Evolutionary conservation across 2,113 vertebrate species (phyloP), one percentile per base, ranked within the genome.

Genomic region (Pogonocichla stellata): DNA sequence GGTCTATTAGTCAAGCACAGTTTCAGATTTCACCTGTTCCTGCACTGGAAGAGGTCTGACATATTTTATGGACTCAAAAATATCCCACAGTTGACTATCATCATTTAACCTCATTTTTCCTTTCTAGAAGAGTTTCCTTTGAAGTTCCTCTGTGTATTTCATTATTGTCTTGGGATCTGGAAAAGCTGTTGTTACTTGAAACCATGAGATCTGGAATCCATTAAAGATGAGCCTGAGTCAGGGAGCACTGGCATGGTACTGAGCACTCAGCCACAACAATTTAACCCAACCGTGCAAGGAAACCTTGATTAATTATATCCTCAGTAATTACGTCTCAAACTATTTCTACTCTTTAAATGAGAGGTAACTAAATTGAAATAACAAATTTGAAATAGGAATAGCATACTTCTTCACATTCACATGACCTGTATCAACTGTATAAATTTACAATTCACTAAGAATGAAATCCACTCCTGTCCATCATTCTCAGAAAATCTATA

Each of bases 151-250:
- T 95, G 86, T 8, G 14, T 72, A 93, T 95, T 97, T 97, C 96
- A 91, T 96, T 96, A 96, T 83, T 92, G 86, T 80, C 95, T 60
- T 48, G 90, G 87, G 95, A 89, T 96, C 90, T 85, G 85, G 92
- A 96, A 97, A 95, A 95, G 50, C 83, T 97, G 45, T 4, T 96
- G 80, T 97, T 97, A 97, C 92, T 96, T 96, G 77, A 98, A 96
- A 93, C 88, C 91, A 80, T 19, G 58, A 93, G 66, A 93, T 96
- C 97, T 98, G 96, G 93, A 97, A 96, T 91, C 42, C 72, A 97
- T 98, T 98, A 97, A 77, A 51, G 84, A 73, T 66, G 72, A 92
- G 69, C 79, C 47, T 0, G 15, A 92, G 86, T 56, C 69, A 91
- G 78, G 88, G 62, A 97, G 80, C 74, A 96, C 88, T 50, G 26